Evolutionary conservation across 1,140 invertebrate genomes (phyloP), one percentile per base, ranked within the genome.

Genomic region (Eriosoma lanigerum): DNA sequence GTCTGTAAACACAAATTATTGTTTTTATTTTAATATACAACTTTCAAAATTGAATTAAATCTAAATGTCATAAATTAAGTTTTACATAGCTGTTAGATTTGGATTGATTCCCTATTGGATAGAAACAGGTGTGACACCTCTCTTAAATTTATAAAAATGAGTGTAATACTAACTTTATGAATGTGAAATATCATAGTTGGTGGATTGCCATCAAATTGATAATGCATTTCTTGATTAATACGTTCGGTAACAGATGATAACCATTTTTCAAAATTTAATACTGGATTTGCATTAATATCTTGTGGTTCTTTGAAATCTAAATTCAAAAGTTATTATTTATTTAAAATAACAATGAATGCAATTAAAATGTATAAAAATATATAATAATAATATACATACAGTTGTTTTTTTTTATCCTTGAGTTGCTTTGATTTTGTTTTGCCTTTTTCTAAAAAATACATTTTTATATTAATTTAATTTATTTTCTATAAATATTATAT

Each of bases 211-310:
- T 88, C 87, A 84, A 92, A 91, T 83, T 92, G 90, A 85, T 90
- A 93, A 86, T 93, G 91, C 92, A 94, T 93, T 6, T 91, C 90
- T 84, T 92, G 89, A 86, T 94, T 93, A 73, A 94, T 92, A 76
- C 90, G 86, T 85, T 94, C 92, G 19, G 92, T 93, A 29, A 93
- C 91, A 81, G 90, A 91, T 1, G 89, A 89, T 5, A 93, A 86
- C 92, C 92, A 93, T 78, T 90, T 87, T 3, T 90, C 85, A 85
- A 93, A 93, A n/a, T 87, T 85, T 50, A 89, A 82, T 68, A 84
- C 86, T 0, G 87, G 75, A 29, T 82, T 82, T 70, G 81, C 32
- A 72, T 83, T 82, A 81, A 82, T 32, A 70, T 72, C 10, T 54
- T 81, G 29, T 52, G 12, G 9, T 54, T 81, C 60, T 38, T 52